Evolutionary conservation across 2,797 vertebrate genomes (phyloP), one percentile per base, ranked within the genome.

Genomic region (Oreortyx pictus): DNA sequence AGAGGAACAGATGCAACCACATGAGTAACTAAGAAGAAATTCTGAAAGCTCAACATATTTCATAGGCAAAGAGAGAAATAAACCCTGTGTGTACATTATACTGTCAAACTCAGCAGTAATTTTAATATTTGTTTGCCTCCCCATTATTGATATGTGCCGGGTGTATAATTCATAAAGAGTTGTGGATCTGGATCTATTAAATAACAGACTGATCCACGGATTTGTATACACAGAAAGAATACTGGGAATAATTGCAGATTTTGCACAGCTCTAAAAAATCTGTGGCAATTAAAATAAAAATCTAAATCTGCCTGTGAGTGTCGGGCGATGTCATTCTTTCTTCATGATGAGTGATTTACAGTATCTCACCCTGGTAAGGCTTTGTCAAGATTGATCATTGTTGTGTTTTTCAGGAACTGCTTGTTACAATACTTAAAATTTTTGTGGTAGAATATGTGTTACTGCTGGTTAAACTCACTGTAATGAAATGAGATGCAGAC

Each of bases 51-150:
- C 37, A 50, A 49, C 57, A 41, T 16, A 61, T 80, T 74, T 37
- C 39, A 65, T 54, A 57, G 37, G 37, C 81, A 85, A 91, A 67
- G 43, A 44, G 31, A 61, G 41, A 86, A 90, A 91, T 82, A 79
- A 82, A 84, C 57, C 77, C 67, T 52, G 37, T 29, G 27, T 91
- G 64, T 86, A 4, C 52, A 52, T 84, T 88, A 54, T 24, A 16
- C n/a, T 74, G 59, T 86, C 90, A 92, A 79, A 84, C 12, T 24
- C 17, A n/a, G 41, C 22, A 74, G 61, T 78, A 62, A 85, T 90
- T 82, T 92, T 56, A 80, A 93, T 75, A 93, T 90, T 82, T 79
- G 77, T 92, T 85, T 84, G 2, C 81, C 49, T 89, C 62, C 59
- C 43, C 3, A 3, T 80, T 94, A 75, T 66, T 94, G 89, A 83